Evolutionary conservation across 2,113 vertebrate genomes (phyloP), one percentile per base, ranked within the genome.

Genomic region (Halichoeres trimaculatus): DNA sequence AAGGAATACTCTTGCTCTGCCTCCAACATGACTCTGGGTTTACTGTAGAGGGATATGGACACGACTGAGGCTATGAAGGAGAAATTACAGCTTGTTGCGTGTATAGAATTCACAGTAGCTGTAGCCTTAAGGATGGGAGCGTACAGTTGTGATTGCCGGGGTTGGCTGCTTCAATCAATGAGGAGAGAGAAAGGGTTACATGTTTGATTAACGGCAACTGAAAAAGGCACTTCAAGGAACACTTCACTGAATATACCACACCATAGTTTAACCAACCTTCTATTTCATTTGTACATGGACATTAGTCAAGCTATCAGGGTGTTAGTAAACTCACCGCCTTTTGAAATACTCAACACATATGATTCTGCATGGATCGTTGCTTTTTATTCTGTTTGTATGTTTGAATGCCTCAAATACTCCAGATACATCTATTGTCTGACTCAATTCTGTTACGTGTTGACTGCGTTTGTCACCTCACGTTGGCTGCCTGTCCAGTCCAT

Each of bases 41-140:
- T n/a, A n/a, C n/a, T n/a, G n/a, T n/a, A n/a, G 70, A 74, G 76
- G 80, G 82, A 79, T 66, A 79, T 61, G 77, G 67, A 84, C 82
- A 76, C 58, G 68, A 71, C 76, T 81, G 70, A 60, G n/a, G 81
- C 68, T 60, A 70, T 89, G 70, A 66, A 65, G 70, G 53, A 53
- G 73, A 89, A 84, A 83, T 82, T 82, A 85, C 75, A 85, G 73
- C 63, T 78, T 80, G 81, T 89, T 84, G n/a, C 19, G 45, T 48
- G 45, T 48, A 83, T 74, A 85, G 70, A 81, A 80, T 85, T 77
- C 84, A 34, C 50, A 73, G 75, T 47, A 26, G 52, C 12, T 34
- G 26, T 14, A 17, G 62, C 84, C 83, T 43, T 10, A 56, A 85
- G 81, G 69, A 65, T 36, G 11, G 45, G 59, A 30, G 52, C 64